These are phyloP conservation scores for Mustela nigripes DNA, from an alignment of 2,113 vertebrate species.

Conservation along the genomic window DNA sequence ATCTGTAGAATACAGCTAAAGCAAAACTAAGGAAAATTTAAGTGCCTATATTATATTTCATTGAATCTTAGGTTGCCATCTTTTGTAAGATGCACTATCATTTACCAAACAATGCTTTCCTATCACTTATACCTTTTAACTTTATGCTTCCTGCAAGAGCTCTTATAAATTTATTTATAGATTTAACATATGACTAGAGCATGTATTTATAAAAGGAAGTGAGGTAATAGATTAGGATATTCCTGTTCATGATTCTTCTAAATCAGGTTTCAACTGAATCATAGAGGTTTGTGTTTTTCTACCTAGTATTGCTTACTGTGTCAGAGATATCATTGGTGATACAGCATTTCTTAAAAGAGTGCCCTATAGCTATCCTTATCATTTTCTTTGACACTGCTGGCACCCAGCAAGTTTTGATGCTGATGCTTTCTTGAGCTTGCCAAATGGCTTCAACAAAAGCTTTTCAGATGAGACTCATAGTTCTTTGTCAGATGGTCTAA, in stretches of 20 bases:
- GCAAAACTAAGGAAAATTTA: constrained; percentile 18
- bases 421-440: not conserved
- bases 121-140: not conserved
- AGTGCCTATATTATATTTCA: not conserved
- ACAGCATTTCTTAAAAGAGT: not conserved
- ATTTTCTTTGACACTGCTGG: not conserved
- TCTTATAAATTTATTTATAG: not conserved
- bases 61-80: constrained; percentile 1
- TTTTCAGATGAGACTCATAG: not conserved
- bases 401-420: not conserved
- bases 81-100: not conserved
- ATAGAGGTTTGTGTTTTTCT: not conserved
- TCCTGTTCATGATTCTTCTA: constrained; percentile 12
- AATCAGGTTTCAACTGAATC: not conserved
- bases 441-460: not conserved
- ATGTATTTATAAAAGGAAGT: constrained; percentile 14
- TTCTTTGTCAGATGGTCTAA: constrained; percentile 34
- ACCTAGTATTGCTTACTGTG: not conserved
- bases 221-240: not conserved
- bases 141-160: not conserved
- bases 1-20: not conserved
- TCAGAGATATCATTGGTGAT: not conserved
- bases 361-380: not conserved
- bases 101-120: constrained; percentile 31
- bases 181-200: not conserved